Percentiles rank a stretch among this genome's conserved stretches.
Conservation (phyloP, 92 coral and sea anemone genomes). For the Porites evermanni region DNA sequence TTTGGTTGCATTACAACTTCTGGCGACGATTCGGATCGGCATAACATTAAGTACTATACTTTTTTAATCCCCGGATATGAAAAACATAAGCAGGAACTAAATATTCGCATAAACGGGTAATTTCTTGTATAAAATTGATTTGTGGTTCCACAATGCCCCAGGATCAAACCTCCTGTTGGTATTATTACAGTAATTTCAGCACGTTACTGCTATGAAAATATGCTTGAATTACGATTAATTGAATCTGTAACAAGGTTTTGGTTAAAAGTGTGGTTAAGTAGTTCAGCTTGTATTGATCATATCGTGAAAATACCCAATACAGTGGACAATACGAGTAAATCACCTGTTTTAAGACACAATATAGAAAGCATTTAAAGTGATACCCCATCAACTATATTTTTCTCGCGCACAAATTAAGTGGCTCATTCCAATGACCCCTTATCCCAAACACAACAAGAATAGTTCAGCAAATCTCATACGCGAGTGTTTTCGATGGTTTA, state of each 20-base stretch:
- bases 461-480: not conserved
- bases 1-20: too few species aligned
- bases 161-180: too few species aligned
- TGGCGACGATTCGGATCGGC: too few species aligned
- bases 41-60: too few species aligned
- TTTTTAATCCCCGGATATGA: too few species aligned
- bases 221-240: not conserved
- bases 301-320: slow-evolving; percentile 17
- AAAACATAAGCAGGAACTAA: too few species aligned
- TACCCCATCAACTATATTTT: slow-evolving; percentile 27
- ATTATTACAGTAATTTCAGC: too few species aligned
- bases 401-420: slow-evolving; percentile 4
- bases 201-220: not conserved
- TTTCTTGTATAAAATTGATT: too few species aligned
- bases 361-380: not conserved
- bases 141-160: too few species aligned
- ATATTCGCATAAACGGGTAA: too few species aligned
- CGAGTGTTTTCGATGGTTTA: slow-evolving; percentile 31
- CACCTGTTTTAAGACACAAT: slow-evolving; percentile 5
- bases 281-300: slow-evolving; percentile 17
- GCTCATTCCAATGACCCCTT: too few species aligned
- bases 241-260: not conserved
- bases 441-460: not conserved
- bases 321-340: not conserved
- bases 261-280: slow-evolving; percentile 2